These are phyloP conservation scores for Polymixis flavicincta DNA, from an alignment of 2,888 invertebrate species.

Conservation along the genomic window DNA sequence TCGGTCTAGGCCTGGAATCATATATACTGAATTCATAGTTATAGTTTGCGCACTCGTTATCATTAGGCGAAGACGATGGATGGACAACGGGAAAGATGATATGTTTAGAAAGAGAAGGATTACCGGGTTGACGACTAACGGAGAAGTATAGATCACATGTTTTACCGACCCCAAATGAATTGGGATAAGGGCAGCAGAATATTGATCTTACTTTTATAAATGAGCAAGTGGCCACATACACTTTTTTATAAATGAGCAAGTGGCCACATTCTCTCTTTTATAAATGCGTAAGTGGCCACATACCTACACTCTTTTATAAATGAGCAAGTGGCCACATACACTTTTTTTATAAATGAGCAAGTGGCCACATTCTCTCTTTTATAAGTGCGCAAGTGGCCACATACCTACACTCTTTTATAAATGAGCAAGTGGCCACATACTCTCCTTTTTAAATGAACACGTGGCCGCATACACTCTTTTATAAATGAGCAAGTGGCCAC, in stretches of 20 bases:
- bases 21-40: no score
- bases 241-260: no score
- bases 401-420: no score
- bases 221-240: no score
- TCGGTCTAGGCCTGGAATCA: no score
- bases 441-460: background rate
- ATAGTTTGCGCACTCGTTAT: no score
- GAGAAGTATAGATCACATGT: background rate
- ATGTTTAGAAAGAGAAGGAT: background rate
- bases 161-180: no score
- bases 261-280: no score
- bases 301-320: no score
- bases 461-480: background rate
- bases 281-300: no score
- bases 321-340: background rate
- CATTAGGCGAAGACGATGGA: background rate
- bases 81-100: background rate
- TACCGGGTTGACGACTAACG: background rate
- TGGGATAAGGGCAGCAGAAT: background rate
- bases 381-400: background rate
- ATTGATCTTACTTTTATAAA: no score
- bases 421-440: no score
- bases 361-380: background rate
- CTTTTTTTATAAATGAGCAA: background rate
- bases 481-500: background rate